Evolutionary conservation across 2,797 vertebrate species (phyloP), one percentile per base, ranked within the genome.

Genomic region (Pteronotus mesoamericanus): DNA sequence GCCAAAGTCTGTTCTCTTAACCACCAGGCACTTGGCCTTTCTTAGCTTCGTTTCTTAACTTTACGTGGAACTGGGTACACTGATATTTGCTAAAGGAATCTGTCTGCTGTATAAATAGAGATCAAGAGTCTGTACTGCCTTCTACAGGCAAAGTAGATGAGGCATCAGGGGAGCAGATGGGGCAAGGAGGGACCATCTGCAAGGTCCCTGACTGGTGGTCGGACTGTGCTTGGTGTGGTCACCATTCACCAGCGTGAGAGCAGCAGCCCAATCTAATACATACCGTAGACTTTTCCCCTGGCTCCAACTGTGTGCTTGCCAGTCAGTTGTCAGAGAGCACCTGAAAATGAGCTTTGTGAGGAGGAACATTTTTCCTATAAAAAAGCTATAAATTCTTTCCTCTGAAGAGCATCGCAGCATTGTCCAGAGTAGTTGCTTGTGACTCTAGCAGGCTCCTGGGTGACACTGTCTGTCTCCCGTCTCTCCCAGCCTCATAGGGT

Each of bases 301-400:
- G 15, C 12, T 79, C 15, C 32, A 22, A 8, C 6, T 16, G 16
- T 21, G 9, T 22, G 32, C 71, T 72, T 44, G 61, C 85, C 1
- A 48, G 87, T 11, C 51, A 44, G 1, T 75, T 86, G 48, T 95
- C 79, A 75, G 61, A 68, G 66, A 29, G 19, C 9, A 26, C 32
- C 72, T 48, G 71, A 42, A 85, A 85, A 72, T 53, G 59, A 26
- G 46, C 37, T 85, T 68, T 44, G 59, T 8, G 7, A 32, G 19
- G 82, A 75, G 69, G 68, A 39, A 19, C 1, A 1, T 10, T 59
- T 83, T 92, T 84, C 51, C 89, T 69, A 2, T 29, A 64, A 84
- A n/a, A 59, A 82, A 59, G 29, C 94, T 53, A 10, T 79, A 53
- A 92, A 57, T 68, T 94, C 46, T 1, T 88, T 79, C 64, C 51